Conservation (phyloP, 2,888 invertebrate genomes). For the Adelphocoris suturalis region DNA sequence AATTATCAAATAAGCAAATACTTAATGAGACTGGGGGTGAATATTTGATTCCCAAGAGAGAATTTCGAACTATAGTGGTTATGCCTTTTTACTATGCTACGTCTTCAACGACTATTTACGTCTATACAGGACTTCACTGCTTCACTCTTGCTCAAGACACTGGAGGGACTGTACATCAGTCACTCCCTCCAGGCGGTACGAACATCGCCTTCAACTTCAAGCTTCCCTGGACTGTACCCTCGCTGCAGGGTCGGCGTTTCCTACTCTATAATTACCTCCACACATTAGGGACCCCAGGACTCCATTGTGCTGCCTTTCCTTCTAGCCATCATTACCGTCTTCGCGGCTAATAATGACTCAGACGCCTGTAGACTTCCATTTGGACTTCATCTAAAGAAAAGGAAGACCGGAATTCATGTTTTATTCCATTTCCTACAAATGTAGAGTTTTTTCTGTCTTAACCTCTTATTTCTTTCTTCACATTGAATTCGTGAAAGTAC, state of each 20-base stretch:
- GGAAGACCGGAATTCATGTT: slow-evolving; percentile 39
- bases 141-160: neutral
- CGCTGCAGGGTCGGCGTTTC: slow-evolving; percentile 55
- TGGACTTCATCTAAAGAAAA: slow-evolving; percentile 1
- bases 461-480: neutral
- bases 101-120: too few relatives aligned
- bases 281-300: slow-evolving; percentile 50
- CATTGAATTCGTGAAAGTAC: too few relatives aligned
- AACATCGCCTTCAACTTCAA: slow-evolving; percentile 20
- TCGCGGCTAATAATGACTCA: slow-evolving; percentile 56
- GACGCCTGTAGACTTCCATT: slow-evolving; percentile 56
- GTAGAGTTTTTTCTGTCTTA: neutral
- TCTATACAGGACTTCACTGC: neutral
- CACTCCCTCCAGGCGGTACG: slow-evolving; percentile 6
- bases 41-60: too few relatives aligned
- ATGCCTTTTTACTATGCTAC: too few relatives aligned
- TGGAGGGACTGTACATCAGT: slow-evolving; percentile 30
- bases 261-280: slow-evolving; percentile 60
- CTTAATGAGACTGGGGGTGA: too few relatives aligned
- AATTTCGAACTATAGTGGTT: too few relatives aligned
- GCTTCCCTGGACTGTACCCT: slow-evolving; percentile 22
- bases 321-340: slow-evolving; percentile 57
- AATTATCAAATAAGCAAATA: too few relatives aligned
- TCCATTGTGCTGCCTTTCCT: slow-evolving; percentile 46
- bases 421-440: neutral